Conservation (phyloP, 2,113 vertebrate genomes). For the Burhinus bistriatus region DNA sequence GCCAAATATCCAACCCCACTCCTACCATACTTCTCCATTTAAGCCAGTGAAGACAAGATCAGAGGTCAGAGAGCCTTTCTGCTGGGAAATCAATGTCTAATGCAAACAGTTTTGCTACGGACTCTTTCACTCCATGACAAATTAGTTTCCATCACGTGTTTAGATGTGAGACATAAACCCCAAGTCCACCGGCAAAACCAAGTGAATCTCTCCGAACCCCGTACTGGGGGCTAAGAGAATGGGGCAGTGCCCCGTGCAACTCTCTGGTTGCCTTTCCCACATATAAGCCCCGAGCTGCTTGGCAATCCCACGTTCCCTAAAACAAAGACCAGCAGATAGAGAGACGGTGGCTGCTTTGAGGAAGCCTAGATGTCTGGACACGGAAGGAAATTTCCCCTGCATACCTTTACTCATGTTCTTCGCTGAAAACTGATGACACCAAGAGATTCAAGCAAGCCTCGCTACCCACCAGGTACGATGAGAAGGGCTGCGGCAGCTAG, state of each 20-base stretch:
- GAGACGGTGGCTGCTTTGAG: neutral
- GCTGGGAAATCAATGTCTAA: neutral
- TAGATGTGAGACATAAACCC: too few relatives aligned
- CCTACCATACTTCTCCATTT: neutral
- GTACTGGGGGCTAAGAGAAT: neutral
- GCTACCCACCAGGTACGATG: neutral
- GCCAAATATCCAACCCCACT: neutral
- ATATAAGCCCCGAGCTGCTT: fast-evolving
- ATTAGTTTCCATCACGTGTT: neutral
- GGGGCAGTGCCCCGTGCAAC: too few relatives aligned
- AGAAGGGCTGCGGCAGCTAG: neutral
- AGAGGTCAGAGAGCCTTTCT: neutral
- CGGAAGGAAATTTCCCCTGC: neutral
- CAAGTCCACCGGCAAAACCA: neutral
- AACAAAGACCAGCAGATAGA: neutral
- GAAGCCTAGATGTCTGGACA: neutral
- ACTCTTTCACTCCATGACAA: neutral
- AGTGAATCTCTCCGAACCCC: neutral
- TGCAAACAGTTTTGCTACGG: neutral
- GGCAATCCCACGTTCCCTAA: neutral
- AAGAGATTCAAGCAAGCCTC: neutral
- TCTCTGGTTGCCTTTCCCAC: neutral
- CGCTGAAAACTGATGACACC: neutral
- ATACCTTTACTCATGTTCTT: neutral
- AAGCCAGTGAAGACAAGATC: neutral